Percentiles rank a stretch among this genome's conserved stretches.
phyloP scores from a whole-genome alignment of 2,797 vertebrate genomes.

The Carapus acus region DNA sequence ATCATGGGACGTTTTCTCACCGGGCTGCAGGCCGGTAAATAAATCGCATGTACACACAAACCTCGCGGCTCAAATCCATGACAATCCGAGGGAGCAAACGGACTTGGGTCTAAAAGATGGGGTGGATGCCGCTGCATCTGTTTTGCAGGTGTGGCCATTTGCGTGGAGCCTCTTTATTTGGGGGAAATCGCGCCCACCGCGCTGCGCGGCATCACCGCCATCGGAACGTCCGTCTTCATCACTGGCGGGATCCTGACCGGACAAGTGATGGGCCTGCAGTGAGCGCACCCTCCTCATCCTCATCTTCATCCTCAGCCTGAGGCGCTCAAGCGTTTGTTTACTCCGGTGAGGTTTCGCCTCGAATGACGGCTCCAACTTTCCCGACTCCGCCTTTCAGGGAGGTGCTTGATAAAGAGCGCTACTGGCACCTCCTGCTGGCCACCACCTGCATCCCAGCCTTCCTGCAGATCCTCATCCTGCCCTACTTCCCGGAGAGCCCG shows the following conservation, averaged over 20 bases:
- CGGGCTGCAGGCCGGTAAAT: constrained; percentile 83
- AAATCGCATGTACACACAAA: not conserved
- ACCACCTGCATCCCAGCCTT: constrained; percentile 79
- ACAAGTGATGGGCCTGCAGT: constrained; percentile 85
- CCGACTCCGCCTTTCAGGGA: constrained; percentile 71
- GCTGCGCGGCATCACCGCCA: constrained; percentile 77
- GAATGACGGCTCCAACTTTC: constrained; percentile 1
- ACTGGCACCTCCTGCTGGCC: constrained; percentile 81
- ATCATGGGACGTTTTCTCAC: constrained; percentile 79
- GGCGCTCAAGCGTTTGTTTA: not conserved
- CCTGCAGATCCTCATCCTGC: too few relatives aligned
- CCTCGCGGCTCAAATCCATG: too few relatives aligned
- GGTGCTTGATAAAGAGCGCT: constrained; percentile 72
- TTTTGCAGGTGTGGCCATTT: constrained; percentile 75
- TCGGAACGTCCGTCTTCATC: constrained; percentile 82
- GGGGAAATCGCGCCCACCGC: constrained; percentile 82
- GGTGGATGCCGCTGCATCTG: too few relatives aligned
- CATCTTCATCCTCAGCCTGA: too few relatives aligned
- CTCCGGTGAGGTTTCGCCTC: too few relatives aligned
- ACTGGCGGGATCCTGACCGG: constrained; percentile 82
- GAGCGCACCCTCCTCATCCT: constrained; percentile 22
- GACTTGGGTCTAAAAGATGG: too few relatives aligned
- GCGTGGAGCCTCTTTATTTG: constrained; percentile 83
- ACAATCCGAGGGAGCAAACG: too few relatives aligned
- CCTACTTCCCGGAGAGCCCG: too few relatives aligned